Evolutionary conservation across 2,888 invertebrate genomes (phyloP).

Genomic region (Eucera pruinosa): DNA sequence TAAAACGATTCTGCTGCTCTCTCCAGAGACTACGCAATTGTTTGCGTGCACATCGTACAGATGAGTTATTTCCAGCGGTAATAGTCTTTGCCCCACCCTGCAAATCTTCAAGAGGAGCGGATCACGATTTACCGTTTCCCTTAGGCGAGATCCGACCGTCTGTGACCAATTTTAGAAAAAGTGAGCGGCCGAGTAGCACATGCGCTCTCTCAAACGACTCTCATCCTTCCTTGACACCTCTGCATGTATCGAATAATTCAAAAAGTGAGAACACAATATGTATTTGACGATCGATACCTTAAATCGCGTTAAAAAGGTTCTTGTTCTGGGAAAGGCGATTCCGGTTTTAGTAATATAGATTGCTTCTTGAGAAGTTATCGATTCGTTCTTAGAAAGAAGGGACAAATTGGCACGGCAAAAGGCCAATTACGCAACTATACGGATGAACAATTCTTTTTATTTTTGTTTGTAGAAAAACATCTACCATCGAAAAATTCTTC

Average conservation of each 20-base stretch:
- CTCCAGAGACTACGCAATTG: conserved; percentile 1
- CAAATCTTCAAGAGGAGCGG: conserved; percentile 16
- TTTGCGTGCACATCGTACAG: conserved; percentile 3
- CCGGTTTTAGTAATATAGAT: background rate
- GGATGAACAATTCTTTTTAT: background rate
- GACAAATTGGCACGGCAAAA: background rate
- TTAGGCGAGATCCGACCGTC: conserved; percentile 40
- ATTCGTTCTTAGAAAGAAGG: background rate
- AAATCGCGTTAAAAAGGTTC: background rate
- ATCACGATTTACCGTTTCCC: conserved; percentile 46
- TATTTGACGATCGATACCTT: background rate
- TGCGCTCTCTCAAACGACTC: conserved; percentile 30
- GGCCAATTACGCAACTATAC: background rate
- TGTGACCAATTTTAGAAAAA: conserved; percentile 64
- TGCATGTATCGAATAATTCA: background rate
- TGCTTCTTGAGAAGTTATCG: background rate
- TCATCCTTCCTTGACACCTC: conserved; percentile 38
- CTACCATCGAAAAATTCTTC: background rate
- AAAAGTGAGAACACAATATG: background rate
- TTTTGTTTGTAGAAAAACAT: too few relatives aligned
- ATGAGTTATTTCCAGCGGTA: conserved; percentile 28
- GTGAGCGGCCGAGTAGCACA: conserved; percentile 46
- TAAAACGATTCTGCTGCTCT: background rate
- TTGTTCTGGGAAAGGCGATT: too few relatives aligned
- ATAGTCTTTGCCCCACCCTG: conserved; percentile 26